Base-by-base conservation (phyloP, 2,113 vertebrate genomes). In the Synodontis membranacea region DNA sequence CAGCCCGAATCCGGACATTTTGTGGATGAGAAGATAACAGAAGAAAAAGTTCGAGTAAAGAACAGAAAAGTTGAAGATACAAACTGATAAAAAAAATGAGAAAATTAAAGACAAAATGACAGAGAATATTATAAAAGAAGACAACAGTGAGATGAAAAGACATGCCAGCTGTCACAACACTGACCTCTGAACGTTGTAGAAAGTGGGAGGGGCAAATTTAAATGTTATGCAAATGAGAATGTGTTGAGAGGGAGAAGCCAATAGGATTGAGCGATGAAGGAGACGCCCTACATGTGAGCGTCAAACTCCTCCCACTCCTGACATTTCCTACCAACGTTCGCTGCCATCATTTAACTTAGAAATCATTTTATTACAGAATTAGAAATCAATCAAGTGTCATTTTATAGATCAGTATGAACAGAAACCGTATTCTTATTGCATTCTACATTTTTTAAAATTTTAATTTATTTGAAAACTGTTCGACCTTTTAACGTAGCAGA, bases 21-120 rank as follows among this genome's bases (percentile, higher is more conserved):
- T 62, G 15, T 60, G 34, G 74, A 84, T 64, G 81, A 90, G 80
- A 86, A 88, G 64, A 84, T 8, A 11, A 2, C 0, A 54, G 9
- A 44, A 48, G 70, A 78, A 76, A 31, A 42, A 21, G 37, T 19
- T 23, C 11, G 21, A 0, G 17, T 28, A 83, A 56, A 82, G 78
- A 79, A 70, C 1, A 78, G 83, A 88, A 85, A 11, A 80, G 25
- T 25, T 50, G 31, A 60, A 62, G 58, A 21, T 28, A 81, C 6
- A 56, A 9, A 58, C 17, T 42, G n/a, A 68, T 8, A 23, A 68
- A 34, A 19, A 42, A 37, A 68, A n/a, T n/a, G 7, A 39, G 8
- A 54, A 39, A 5, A n/a, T 42, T 23, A 25, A 37, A 68, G n/a
- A 68, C 11, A 75, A 3, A 60, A 17, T 23, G 10, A 2, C 8